A percentile compares a stretch with the other conserved stretches of the same genome.
Conservation (phyloP, 2,888 invertebrate genomes). For the Schrankia costaestrigalis region DNA sequence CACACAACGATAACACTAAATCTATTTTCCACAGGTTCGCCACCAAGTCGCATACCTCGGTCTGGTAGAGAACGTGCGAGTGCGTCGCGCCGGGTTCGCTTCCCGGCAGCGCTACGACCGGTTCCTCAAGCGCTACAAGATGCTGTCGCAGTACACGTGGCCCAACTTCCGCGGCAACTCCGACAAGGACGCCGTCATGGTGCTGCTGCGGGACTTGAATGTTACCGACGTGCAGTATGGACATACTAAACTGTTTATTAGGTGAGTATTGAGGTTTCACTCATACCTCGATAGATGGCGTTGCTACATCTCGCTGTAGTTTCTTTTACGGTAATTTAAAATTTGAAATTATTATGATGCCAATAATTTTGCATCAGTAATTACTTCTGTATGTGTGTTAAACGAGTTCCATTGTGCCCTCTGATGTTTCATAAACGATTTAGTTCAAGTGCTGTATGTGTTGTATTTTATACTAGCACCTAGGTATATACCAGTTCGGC, state of each 20-base stretch:
- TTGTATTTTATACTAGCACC: too few species aligned
- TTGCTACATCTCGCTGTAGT: too few species aligned
- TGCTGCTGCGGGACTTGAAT: constrained; percentile 90
- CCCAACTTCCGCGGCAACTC: constrained; percentile 92
- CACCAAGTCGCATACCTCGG: constrained; percentile 94
- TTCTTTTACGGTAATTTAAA: too few species aligned
- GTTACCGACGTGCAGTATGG: constrained; percentile 95
- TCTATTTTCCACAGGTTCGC: constrained; percentile 59
- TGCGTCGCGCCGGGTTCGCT: constrained; percentile 98
- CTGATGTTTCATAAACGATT: too few species aligned
- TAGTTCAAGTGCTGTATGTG: too few species aligned
- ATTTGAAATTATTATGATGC: too few species aligned
- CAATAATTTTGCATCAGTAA: too few species aligned
- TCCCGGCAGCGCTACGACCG: constrained; percentile 95
- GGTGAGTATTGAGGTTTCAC: constrained; percentile 79
- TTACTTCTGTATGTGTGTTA: too few species aligned
- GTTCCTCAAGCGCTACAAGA: constrained; percentile 97
- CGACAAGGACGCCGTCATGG: constrained; percentile 91
- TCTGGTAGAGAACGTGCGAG: constrained; percentile 96
- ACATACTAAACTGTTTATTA: constrained; percentile 96
- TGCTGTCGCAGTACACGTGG: constrained; percentile 98
- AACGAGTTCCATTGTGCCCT: too few species aligned
- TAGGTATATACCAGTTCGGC: too few species aligned
- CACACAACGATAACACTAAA: too few species aligned
- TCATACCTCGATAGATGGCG: too few species aligned